Evolutionary conservation across 1,140 invertebrate species (phyloP).

Genomic region (Drosophila virilis): DNA sequence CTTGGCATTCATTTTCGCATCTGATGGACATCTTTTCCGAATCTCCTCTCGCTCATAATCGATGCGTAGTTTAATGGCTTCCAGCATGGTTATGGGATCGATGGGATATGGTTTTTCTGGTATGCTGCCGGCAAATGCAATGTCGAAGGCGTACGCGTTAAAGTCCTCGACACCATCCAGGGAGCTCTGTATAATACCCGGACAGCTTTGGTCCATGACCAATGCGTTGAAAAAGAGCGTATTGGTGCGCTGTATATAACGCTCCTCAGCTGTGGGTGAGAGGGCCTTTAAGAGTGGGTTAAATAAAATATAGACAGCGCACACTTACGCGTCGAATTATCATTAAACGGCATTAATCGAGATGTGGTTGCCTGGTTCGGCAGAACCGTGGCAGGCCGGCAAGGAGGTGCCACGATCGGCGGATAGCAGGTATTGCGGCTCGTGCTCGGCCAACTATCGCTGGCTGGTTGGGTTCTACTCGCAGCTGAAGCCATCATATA

Average conservation of each 20-base stretch:
- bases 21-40: slow-evolving; percentile 3
- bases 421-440: background rate
- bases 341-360: background rate
- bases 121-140: slow-evolving; percentile 46
- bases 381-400: too few species aligned
- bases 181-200: slow-evolving; percentile 61
- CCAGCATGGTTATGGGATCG: slow-evolving; percentile 70
- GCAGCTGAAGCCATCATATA: background rate
- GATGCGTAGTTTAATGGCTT: slow-evolving; percentile 66
- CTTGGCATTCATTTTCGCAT: background rate
- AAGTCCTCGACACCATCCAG: slow-evolving; percentile 57
- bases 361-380: too few species aligned
- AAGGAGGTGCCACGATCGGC: too few species aligned
- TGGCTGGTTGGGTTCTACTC: background rate
- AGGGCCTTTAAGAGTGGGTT: background rate
- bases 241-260: slow-evolving; percentile 27
- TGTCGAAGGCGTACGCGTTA: slow-evolving; percentile 56
- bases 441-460: background rate
- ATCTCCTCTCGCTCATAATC: slow-evolving; percentile 57
- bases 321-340: slow-evolving; percentile 6
- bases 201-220: slow-evolving; percentile 59
- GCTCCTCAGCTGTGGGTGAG: slow-evolving; percentile 46
- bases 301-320: background rate
- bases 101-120: slow-evolving; percentile 50
- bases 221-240: slow-evolving; percentile 44